Percentiles rank a stretch among this genome's conserved stretches.
Conservation (phyloP, 2,113 vertebrate genomes). For the Anoura caudifer region DNA sequence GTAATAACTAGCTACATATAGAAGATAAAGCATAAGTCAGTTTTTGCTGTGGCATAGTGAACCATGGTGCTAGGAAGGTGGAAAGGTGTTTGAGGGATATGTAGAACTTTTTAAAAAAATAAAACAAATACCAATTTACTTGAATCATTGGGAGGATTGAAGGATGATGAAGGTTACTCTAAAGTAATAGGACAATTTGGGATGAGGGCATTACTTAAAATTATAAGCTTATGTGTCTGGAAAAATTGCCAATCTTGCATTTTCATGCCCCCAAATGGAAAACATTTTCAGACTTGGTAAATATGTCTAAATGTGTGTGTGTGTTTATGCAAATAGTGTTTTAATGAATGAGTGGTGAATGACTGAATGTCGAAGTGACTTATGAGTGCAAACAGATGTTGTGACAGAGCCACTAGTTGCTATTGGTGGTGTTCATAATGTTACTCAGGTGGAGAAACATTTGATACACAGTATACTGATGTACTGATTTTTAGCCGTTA, state of each 20-base stretch:
- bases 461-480: background rate
- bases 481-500: background rate
- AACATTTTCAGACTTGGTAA: background rate
- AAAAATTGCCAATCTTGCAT: constrained; percentile 7
- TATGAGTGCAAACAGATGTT: constrained; percentile 38
- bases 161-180: background rate
- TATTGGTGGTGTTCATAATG: background rate
- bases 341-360: constrained; percentile 10
- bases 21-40: background rate
- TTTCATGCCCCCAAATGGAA: constrained; percentile 25
- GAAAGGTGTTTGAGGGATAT: background rate
- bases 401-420: background rate
- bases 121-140: constrained; percentile 9
- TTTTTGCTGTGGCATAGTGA: background rate
- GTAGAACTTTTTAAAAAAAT: background rate
- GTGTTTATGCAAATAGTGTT: background rate
- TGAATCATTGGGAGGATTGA: background rate
- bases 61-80: background rate
- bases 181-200: background rate
- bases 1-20: background rate
- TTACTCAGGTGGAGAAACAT: background rate
- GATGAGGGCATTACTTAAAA: background rate
- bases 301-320: background rate
- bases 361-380: background rate
- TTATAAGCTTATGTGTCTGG: background rate